Base-by-base conservation (phyloP, 2,888 invertebrate genomes). In the Cataglyphis cursor region DNA sequence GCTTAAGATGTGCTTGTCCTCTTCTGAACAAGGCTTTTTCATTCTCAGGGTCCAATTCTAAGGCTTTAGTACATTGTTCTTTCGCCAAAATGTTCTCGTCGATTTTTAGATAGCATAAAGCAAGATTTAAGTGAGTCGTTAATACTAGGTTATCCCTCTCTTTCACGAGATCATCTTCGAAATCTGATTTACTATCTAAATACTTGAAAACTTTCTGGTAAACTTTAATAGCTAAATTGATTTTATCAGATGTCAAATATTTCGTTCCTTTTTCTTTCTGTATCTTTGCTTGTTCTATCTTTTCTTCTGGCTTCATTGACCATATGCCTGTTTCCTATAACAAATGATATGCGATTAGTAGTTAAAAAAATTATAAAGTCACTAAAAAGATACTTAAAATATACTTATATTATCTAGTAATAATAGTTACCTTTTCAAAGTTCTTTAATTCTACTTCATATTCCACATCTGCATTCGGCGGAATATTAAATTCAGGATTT, bases 251-350 rank as follows among this genome's bases (percentile, higher is more conserved):
- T 95, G 98, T 98, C 93, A 99, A 98, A 94, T 98, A 99, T 68
- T 96, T 96, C 0, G 98, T 99, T 65, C 99, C 99, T 93, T 98
- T 99, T 85, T 98, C 97, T 95, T 99, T 99, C 87, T 97, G 97
- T 18, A 97, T 95, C 94, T 97, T 97, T 0, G 98, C 97, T 93
- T 98, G 97, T 82, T 97, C 97, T 8, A 99, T 90, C 93, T 98
- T 98, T 94, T 99, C 98, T 0, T 95, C 95, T 0, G 96, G 96
- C 84, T 97, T 97, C 95, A 99, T 96, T 62, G 97, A 96, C 99
- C 99, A 99, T 65, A 96, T 95, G 89, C 98, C 97, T 90, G 97
- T 97, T 0, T 96, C 96, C 96, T 97, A 95, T 24, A 91, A 78
- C 15, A 68, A 78, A 65, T 48, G 59, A 44, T 28, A n/a, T 38